Conservation (phyloP, 1,140 invertebrate genomes). For the Gerris buenoi region DNA sequence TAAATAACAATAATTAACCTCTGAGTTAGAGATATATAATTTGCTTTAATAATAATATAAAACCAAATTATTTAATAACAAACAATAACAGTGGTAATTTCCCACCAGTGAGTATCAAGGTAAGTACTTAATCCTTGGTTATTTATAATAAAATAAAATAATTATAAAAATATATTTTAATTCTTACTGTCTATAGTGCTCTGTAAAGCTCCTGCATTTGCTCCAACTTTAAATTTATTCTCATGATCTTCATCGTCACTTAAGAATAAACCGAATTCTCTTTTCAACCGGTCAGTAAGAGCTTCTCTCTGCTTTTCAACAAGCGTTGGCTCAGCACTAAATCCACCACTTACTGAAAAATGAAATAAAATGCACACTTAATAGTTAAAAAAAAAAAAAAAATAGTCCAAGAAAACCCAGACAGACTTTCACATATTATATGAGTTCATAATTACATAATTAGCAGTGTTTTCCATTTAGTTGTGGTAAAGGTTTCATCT, state of each 20-base stretch:
- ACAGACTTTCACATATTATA: too few relatives aligned
- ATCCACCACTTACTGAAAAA: conserved; percentile 22
- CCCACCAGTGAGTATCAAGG: not conserved
- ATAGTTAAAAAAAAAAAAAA: too few relatives aligned
- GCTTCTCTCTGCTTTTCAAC: conserved; percentile 58
- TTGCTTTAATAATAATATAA: too few relatives aligned
- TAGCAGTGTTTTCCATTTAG: too few relatives aligned
- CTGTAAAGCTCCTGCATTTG: not conserved
- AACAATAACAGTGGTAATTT: not conserved
- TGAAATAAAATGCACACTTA: too few relatives aligned
- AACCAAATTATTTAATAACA: not conserved
- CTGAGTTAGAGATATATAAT: too few relatives aligned
- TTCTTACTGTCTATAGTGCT: not conserved
- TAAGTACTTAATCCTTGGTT: not conserved
- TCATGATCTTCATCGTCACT: conserved; percentile 44
- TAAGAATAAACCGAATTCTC: conserved; percentile 57
- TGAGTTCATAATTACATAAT: too few relatives aligned
- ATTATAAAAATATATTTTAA: not conserved
- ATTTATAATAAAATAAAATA: not conserved
- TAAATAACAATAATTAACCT: too few relatives aligned
- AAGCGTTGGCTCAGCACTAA: conserved; percentile 49
- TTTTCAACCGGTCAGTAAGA: conserved; percentile 51
- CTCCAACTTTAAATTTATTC: conserved; percentile 7
- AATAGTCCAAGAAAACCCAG: too few relatives aligned
- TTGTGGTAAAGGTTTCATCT: too few relatives aligned